These are phyloP conservation scores for Agrochola circellaris DNA, from an alignment of 2,888 invertebrate genomes.

Conservation along the genomic window DNA sequence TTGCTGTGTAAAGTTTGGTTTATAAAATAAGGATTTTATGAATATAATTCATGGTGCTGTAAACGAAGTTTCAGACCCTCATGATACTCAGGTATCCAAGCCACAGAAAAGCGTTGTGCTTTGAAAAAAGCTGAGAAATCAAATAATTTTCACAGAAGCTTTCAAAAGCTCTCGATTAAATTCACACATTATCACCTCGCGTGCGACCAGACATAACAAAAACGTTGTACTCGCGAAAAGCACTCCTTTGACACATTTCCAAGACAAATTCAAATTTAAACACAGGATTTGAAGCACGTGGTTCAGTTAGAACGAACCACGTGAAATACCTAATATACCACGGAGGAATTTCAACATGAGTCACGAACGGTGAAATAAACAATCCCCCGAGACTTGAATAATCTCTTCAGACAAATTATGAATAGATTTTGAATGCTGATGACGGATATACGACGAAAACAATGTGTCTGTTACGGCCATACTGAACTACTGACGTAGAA, in stretches of 20 bases:
- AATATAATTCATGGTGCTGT: background rate
- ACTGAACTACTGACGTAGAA: conserved; percentile 11
- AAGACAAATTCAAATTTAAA: conserved; percentile 64
- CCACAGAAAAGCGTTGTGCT: conserved; percentile 10
- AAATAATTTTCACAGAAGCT: background rate
- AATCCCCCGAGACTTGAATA: conserved; percentile 45
- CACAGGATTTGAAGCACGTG: conserved; percentile 56
- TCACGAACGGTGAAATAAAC: conserved; percentile 59
- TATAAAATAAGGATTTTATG: conserved; percentile 22
- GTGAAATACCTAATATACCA: conserved; percentile 12
- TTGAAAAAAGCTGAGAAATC: background rate
- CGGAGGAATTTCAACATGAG: conserved; percentile 59
- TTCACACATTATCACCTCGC: conserved; percentile 41
- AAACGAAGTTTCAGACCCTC: conserved; percentile 1
- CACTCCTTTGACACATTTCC: conserved; percentile 65
- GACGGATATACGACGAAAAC: conserved; percentile 31
- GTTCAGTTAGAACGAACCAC: conserved; percentile 30
- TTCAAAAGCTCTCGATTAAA: conserved; percentile 1
- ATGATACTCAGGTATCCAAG: background rate
- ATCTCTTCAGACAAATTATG: conserved; percentile 46
- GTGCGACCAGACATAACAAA: conserved; percentile 54
- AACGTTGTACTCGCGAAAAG: conserved; percentile 52
- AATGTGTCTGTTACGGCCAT: conserved; percentile 26
- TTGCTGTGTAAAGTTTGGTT: conserved; percentile 14
- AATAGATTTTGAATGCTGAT: conserved; percentile 47